These are phyloP conservation scores for Phoeniculus purpureus DNA, from an alignment of 2,797 vertebrate genomes.

Conservation along the genomic window DNA sequence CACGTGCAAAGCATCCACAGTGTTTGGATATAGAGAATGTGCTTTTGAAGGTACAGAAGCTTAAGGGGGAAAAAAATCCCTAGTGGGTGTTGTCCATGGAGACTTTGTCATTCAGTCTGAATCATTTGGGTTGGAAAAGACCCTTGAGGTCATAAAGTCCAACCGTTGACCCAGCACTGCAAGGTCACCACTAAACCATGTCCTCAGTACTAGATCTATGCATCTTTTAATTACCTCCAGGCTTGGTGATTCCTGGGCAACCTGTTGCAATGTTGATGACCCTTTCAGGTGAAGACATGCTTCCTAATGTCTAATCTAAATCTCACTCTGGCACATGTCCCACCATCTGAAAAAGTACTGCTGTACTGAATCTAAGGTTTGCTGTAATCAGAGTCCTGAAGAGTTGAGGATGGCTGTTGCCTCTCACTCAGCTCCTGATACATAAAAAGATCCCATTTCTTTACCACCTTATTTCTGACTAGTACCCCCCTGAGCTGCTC, in stretches of 20 bases:
- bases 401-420: background rate
- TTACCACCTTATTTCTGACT: background rate
- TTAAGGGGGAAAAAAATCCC: background rate
- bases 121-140: no score
- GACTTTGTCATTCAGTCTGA: background rate
- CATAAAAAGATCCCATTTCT: background rate
- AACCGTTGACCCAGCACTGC: no score
- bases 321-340: background rate
- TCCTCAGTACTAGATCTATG: no score
- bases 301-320: no score
- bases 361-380: accelerated
- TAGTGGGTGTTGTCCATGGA: accelerated
- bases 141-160: no score
- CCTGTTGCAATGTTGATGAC: no score
- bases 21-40: background rate
- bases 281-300: no score
- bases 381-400: background rate
- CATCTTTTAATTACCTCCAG: no score
- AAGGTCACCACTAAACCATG: no score
- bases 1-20: accelerated
- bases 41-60: background rate
- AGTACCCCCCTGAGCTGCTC: background rate
- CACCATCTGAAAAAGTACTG: background rate
- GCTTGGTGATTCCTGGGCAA: no score
- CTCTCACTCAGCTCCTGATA: background rate